phyloP scores from a whole-genome alignment of 2,113 vertebrate species.

The Poecile atricapillus region DNA sequence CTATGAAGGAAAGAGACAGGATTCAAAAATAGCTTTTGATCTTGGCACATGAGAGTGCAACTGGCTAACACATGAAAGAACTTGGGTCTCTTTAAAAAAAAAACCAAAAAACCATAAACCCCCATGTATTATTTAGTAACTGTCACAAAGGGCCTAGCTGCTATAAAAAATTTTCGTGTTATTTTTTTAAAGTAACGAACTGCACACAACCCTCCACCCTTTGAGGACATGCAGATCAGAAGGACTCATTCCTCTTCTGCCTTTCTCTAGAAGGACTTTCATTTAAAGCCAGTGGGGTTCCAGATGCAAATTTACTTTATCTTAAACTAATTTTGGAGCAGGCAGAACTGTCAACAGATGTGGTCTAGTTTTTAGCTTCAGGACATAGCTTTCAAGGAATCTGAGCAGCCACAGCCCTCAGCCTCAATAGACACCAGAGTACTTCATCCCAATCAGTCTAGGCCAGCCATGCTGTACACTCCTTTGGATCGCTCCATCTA shows the following conservation, averaged over 20 bases:
- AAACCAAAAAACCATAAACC: not conserved
- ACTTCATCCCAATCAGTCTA: not conserved
- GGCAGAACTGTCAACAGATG: not conserved
- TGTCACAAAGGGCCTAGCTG: not conserved
- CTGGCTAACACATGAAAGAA: not conserved
- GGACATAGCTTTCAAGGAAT: not conserved
- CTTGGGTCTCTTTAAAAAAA: not conserved
- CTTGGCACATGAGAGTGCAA: not conserved
- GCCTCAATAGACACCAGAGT: not conserved
- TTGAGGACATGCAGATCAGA: not conserved
- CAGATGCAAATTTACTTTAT: not conserved
- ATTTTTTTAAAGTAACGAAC: not conserved
- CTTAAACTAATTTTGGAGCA: not conserved
- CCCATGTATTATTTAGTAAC: conserved; percentile 13
- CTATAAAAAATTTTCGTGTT: not conserved
- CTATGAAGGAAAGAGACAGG: conserved; percentile 64
- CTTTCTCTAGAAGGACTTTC: not conserved
- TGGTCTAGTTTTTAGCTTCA: not conserved
- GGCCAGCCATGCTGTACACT: not conserved
- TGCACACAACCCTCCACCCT: not conserved
- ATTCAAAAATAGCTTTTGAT: conserved; percentile 13
- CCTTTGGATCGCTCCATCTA: not conserved
- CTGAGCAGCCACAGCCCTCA: not conserved
- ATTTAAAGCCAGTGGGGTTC: not conserved
- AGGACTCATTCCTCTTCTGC: not conserved